phyloP scores from a whole-genome alignment of 2,888 invertebrate genomes.

The Drosophila mayaguana region DNA sequence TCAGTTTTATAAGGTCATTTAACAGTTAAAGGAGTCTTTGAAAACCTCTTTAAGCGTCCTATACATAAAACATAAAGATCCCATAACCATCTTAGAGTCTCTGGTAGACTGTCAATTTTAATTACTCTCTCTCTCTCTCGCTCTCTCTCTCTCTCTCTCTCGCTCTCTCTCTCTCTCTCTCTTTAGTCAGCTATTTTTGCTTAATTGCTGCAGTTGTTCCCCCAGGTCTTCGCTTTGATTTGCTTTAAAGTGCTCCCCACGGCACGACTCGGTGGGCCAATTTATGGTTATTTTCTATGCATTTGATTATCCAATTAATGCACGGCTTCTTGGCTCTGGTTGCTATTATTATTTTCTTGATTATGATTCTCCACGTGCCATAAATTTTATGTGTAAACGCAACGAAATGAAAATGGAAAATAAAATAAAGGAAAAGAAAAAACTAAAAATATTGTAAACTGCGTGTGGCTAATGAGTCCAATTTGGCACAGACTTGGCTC shows the following conservation, averaged over 20 bases:
- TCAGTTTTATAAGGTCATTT: not conserved
- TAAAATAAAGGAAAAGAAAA: not conserved
- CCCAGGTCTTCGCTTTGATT: conserved; percentile 41
- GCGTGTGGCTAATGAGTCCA: conserved; percentile 70
- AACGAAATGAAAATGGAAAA: conserved; percentile 5
- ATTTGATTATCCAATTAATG: conserved; percentile 73
- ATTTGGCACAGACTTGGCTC: conserved; percentile 32
- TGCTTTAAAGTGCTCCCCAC: conserved; percentile 49
- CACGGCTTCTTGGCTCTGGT: conserved; percentile 20
- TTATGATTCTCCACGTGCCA: conserved; percentile 47
- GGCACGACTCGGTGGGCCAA: conserved; percentile 34
- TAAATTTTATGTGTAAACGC: conserved; percentile 46
- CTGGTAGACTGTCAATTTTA: not conserved
- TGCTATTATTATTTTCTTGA: conserved; percentile 24
- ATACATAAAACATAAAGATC: no score
- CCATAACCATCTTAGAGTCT: not conserved
- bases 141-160: not conserved
- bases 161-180: not conserved
- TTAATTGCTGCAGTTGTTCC: conserved; percentile 39
- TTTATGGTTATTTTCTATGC: conserved; percentile 44
- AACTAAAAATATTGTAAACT: conserved; percentile 19
- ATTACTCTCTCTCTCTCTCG: not conserved
- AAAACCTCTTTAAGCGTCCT: not conserved
- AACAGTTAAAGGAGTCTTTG: not conserved
- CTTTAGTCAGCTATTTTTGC: conserved; percentile 27